Evolutionary conservation across 2,113 vertebrate species (phyloP), one percentile per base, ranked within the genome.

Genomic region (Myxocyprinus asiaticus): DNA sequence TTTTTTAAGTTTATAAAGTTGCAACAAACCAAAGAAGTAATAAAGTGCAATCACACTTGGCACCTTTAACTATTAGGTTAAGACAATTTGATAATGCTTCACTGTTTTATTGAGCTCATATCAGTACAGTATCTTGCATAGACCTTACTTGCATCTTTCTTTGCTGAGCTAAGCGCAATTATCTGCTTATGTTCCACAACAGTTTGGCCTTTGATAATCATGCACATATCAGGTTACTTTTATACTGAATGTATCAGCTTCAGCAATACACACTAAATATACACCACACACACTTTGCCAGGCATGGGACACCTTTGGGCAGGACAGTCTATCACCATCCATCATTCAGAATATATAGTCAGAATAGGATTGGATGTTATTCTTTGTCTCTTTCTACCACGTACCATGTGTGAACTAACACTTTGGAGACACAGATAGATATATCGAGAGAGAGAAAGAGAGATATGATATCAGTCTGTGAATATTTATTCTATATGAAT

Each of bases 51-150:
- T 15, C 7, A 63, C n/a, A 63, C 4, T 17, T 17, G 14, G 15
- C 42, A 45, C 42, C 2, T 10, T 62, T 33, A 33, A 33, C 22
- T 33, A 33, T 1, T 56, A 11, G 33, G 5, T 7, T 44, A 9
- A 66, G 33, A 66, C 5, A 66, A 14, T 42, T 15, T 70, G 67
- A 67, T 17, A 22, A 56, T 33, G 62, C 22, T 47, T 68, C 45
- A 48, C 15, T 11, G 9, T 7, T 77, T 67, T 56, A 77, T 67
- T 59, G 51, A n/a, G 67, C 10, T 81, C 59, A 65, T 72, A 66
- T 71, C 67, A 50, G 44, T 58, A n/a, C 69, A 53, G 61, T 71
- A 70, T 53, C 22, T 67, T 67, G 62, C 15, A 65, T 10, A 44
- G 22, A 2, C 9, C 14, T 55, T 61, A 33, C 22, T 33, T 33